Conservation (phyloP, 2,888 invertebrate genomes). For the Hipparchia semele region DNA sequence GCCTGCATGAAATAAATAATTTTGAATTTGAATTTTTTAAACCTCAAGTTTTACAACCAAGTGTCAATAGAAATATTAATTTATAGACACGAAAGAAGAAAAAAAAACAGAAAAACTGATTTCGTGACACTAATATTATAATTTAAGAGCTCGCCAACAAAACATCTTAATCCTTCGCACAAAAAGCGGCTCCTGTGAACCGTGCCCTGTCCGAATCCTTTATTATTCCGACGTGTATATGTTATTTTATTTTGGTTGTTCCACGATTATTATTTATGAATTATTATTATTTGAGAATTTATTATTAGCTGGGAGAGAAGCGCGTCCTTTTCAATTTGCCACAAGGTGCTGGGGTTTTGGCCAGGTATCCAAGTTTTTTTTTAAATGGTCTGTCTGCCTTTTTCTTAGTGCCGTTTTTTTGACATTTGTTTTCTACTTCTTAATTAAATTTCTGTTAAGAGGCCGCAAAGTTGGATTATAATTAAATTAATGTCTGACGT, state of each 20-base stretch:
- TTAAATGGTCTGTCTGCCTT: constrained; percentile 46
- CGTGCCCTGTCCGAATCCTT: constrained; percentile 69
- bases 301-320: constrained; percentile 78
- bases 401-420: constrained; percentile 61
- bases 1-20: no score
- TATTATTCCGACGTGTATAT: constrained; percentile 81
- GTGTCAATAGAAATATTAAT: constrained; percentile 6
- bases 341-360: constrained; percentile 65
- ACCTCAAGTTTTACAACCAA: not conserved
- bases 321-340: constrained; percentile 82
- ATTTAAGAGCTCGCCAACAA: constrained; percentile 13
- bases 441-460: constrained; percentile 73
- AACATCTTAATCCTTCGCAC: constrained; percentile 14
- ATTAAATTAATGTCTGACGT: constrained; percentile 25
- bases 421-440: constrained; percentile 68
- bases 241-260: constrained; percentile 77
- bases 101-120: constrained; percentile 16
- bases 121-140: constrained; percentile 24
- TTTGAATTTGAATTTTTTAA: not conserved
- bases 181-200: constrained; percentile 63
- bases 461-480: constrained; percentile 62
- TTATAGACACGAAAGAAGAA: not conserved
- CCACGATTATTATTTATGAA: constrained; percentile 83
- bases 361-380: constrained; percentile 50
- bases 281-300: constrained; percentile 82